Conservation (phyloP, 2,113 vertebrate genomes). For the Ivindomyrus marchei region DNA sequence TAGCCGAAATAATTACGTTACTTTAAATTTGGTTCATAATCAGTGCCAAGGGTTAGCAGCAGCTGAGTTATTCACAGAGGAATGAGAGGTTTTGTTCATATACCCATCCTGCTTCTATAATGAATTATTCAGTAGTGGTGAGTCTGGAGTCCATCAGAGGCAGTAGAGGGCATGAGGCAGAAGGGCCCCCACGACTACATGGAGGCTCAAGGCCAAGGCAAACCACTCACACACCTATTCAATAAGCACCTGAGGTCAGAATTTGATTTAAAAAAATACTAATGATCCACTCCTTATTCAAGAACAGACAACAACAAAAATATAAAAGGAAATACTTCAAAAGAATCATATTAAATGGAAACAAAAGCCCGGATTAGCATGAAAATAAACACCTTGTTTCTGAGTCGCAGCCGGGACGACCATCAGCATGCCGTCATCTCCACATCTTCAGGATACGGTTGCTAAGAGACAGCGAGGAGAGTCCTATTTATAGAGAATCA, state of each 20-base stretch:
- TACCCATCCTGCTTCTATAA: neutral
- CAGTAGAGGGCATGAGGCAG: neutral
- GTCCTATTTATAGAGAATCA: conserved; percentile 20
- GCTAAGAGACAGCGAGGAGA: conserved; percentile 17
- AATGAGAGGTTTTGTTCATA: neutral
- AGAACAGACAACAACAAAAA: neutral
- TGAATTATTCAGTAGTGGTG: neutral
- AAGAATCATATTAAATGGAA: neutral
- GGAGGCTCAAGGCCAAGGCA: neutral
- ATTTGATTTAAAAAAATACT: neutral
- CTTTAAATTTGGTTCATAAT: neutral
- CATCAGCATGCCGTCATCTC: neutral
- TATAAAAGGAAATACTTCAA: neutral
- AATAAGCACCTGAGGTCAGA: neutral
- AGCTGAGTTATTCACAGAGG: neutral
- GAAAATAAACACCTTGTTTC: conserved; percentile 12
- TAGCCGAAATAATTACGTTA: neutral
- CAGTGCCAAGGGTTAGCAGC: neutral
- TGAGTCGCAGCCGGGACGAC: neutral
- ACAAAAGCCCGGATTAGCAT: neutral
- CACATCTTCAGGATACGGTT: conserved; percentile 10
- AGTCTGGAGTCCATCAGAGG: neutral
- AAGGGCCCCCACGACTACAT: neutral
- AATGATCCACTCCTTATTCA: neutral
- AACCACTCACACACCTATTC: neutral